phyloP scores from a whole-genome alignment of 2,797 vertebrate species.

The Pitangus sulphuratus region DNA sequence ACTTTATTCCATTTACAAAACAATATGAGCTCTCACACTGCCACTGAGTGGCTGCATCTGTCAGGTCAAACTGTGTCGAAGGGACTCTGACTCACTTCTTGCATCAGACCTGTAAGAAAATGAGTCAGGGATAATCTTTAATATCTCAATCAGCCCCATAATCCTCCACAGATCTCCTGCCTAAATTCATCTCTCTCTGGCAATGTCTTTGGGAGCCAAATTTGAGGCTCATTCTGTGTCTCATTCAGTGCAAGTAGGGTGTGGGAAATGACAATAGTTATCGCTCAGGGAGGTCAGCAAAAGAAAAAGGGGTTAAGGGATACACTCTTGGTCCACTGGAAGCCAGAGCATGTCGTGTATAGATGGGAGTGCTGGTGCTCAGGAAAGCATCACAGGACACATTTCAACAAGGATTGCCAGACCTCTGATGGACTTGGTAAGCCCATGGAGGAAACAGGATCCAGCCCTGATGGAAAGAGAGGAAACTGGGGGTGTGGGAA shows the following conservation, averaged over 20 bases:
- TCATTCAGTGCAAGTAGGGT: background rate
- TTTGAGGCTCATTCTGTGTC: background rate
- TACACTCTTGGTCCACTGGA: background rate
- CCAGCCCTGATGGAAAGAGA: background rate
- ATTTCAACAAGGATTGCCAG: background rate
- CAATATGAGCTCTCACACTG: background rate
- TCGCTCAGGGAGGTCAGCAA: background rate
- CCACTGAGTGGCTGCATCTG: background rate
- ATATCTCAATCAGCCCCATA: background rate
- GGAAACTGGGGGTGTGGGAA: background rate
- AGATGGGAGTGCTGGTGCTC: background rate
- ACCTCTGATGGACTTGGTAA: background rate
- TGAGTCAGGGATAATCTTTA: slow-evolving; percentile 20
- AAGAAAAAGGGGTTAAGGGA: background rate
- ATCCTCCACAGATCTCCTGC: background rate
- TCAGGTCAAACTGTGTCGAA: background rate
- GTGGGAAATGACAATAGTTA: background rate
- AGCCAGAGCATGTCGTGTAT: background rate
- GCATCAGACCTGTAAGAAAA: slow-evolving; percentile 45
- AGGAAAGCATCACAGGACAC: background rate
- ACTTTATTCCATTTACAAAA: slow-evolving; percentile 63
- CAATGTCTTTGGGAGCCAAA: background rate
- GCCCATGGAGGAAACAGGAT: background rate
- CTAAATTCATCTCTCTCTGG: background rate
- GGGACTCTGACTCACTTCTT: slow-evolving; percentile 52